Percentiles rank a stretch among this genome's conserved stretches.
Evolutionary conservation across 2,888 invertebrate genomes (phyloP).

Genomic region (Tetramorium bicarinatum): DNA sequence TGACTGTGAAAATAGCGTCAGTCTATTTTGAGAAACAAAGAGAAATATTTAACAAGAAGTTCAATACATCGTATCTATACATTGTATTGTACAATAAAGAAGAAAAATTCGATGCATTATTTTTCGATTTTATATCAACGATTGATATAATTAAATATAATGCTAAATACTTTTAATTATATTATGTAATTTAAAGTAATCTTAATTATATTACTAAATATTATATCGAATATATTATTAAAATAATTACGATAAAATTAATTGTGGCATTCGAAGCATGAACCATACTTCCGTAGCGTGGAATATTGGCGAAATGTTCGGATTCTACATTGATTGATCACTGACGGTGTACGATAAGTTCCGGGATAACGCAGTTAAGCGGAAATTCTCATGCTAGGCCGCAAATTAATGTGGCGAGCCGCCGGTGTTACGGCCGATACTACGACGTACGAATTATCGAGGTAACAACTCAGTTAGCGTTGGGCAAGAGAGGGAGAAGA

Average conservation of each 20-base stretch:
- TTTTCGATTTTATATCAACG: not conserved
- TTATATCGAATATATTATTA: not conserved
- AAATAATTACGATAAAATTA: slow-evolving; percentile 5
- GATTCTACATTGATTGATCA: slow-evolving; percentile 34
- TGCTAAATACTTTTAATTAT: not conserved
- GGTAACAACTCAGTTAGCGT: slow-evolving; percentile 75
- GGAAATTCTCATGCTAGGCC: slow-evolving; percentile 69
- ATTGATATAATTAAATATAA: not conserved
- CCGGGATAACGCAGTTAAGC: slow-evolving; percentile 69
- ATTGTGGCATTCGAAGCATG: not conserved
- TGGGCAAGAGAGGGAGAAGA: slow-evolving; percentile 64
- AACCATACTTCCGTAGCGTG: not conserved
- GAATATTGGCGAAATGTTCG: slow-evolving; percentile 1
- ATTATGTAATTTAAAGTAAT: not conserved
- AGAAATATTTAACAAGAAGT: not conserved
- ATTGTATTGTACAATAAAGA: not conserved
- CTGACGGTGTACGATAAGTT: slow-evolving; percentile 58
- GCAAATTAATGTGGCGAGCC: slow-evolving; percentile 71
- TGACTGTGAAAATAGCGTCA: not conserved
- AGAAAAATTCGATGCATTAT: not conserved
- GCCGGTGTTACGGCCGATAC: slow-evolving; percentile 65
- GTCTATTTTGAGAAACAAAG: not conserved
- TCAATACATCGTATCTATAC: not conserved
- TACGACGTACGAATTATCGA: slow-evolving; percentile 74
- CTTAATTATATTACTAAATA: not conserved